Evolutionary conservation across 1,140 invertebrate species (phyloP), one percentile per base, ranked within the genome.

Genomic region (Cydia splendana): DNA sequence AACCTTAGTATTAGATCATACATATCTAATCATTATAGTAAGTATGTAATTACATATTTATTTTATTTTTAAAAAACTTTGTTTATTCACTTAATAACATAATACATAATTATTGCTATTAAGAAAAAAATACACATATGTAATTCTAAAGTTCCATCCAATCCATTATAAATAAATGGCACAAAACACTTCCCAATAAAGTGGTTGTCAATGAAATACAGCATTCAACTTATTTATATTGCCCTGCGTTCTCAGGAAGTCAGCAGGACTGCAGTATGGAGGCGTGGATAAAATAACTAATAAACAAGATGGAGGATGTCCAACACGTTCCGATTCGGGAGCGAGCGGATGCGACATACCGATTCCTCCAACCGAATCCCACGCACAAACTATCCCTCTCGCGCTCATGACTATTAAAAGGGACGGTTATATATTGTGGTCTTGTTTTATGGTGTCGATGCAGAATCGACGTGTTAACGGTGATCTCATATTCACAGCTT

Each of bases 401-500:
- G 28, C 53, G n/a, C 53, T n/a, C 6, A 18, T 4, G 53, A 2
- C 53, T 57, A 57, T 18, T 18, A 57, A 57, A 57, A 57, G n/a
- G 53, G 53, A 57, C 53, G 53, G 53, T 57, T 6, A 57, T 34
- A 69, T n/a, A n/a, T n/a, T n/a, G 30, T 30, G 28, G 65, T 69
- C 42, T 69, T 18, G 65, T 69, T 30, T 69, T 38, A 18, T 69
- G 30, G 48, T 51, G 12, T 51, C 13, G 48, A 34, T n/a, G 65
- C 65, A 28, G 20, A 67, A 67, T 67, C 83, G 81, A 65, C 77
- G 77, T 76, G 73, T 81, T 85, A 85, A 85, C 85, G 84, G 84
- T 84, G 80, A 34, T 69, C 65, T 69, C 51, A 76, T 78, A 77
- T 42, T 78, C 79, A 80, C 85, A 86, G 82, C 84, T 81, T 87